phyloP scores from a whole-genome alignment of 2,797 vertebrate species.

The Mus minutoides region DNA sequence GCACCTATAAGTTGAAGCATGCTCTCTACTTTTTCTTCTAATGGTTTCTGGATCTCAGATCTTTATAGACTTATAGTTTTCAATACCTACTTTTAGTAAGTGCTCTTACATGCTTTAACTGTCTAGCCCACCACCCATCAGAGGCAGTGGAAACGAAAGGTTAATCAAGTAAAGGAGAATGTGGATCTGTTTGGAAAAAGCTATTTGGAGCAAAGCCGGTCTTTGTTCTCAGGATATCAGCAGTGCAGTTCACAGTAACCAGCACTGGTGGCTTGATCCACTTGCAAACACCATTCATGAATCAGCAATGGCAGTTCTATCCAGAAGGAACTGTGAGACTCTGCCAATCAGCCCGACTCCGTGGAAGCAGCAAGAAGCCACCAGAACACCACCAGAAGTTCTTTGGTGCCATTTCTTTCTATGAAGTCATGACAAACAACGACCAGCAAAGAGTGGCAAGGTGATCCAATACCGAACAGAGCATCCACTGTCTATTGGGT shows the following conservation, averaged over 20 bases:
- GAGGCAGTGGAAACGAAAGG: not conserved
- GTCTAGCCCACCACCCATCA: not conserved
- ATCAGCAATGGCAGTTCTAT: not conserved
- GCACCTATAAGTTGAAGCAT: not conserved
- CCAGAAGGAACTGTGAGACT: not conserved
- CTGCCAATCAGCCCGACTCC: fast-evolving
- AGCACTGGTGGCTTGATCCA: not conserved
- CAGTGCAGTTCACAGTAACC: not conserved
- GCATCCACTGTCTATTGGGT: not conserved
- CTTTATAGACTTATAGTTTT: not conserved
- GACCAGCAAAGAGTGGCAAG: not conserved
- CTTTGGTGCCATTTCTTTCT: not conserved
- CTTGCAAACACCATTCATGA: not conserved
- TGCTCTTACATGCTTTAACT: not conserved
- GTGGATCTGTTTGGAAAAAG: not conserved
- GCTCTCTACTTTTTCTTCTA: not conserved
- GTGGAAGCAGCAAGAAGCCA: not conserved
- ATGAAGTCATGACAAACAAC: not conserved
- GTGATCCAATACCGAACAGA: not conserved
- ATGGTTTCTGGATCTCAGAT: not conserved
- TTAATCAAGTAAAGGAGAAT: not conserved
- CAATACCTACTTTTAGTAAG: not conserved
- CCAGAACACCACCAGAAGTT: not conserved
- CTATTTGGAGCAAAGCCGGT: not conserved
- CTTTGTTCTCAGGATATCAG: not conserved